Base-by-base conservation (phyloP, 1,140 invertebrate genomes). In the Nylanderia fulva region DNA sequence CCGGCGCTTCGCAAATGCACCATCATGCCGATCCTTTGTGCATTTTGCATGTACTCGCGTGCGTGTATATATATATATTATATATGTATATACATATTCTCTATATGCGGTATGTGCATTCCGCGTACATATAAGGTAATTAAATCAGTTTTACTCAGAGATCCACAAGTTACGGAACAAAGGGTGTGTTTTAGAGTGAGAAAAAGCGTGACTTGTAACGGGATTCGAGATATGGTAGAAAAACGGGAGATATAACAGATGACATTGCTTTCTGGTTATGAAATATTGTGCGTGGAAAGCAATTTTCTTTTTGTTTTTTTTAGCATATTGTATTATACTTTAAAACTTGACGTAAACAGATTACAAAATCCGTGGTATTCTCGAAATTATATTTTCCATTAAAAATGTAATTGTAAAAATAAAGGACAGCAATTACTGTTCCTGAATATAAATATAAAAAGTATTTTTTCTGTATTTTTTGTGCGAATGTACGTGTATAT, bases 121-220 rank as follows among this genome's bases (percentile, higher is more conserved):
- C 9, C 42, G 42, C 11, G 9, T 18, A n/a, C n/a, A n/a, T n/a
- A 6, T n/a, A 1, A 33, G 29, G 36, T 82, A 82, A 72, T 83
- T 83, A 83, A 83, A 83, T 74, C 69, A 61, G 7, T 83, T 21
- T n/a, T 33, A 72, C 60, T 33, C 15, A 58, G 52, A 58, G 39
- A 24, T 82, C 21, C 33, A 58, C 66, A 58, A 39, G 36, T 58
- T 24, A 27, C 21, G 39, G 29, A 42, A 74, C 68, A 71, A 60
- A 71, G 39, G 42, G 56, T 61, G 69, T 61, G 69, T 9, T 42
- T 13, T 52, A 24, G 29, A 68, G 42, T 13, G 61, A 79, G 61
- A 79, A 68, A 60, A 66, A 52, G 33, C 61, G 33, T 21, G 27
- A 56, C 45, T 61, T 27, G 56, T 42, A n/a, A n/a, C n/a, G n/a